These are phyloP conservation scores for Odontocolon sp. DNA, from an alignment of 2,888 invertebrate species.

Conservation along the genomic window DNA sequence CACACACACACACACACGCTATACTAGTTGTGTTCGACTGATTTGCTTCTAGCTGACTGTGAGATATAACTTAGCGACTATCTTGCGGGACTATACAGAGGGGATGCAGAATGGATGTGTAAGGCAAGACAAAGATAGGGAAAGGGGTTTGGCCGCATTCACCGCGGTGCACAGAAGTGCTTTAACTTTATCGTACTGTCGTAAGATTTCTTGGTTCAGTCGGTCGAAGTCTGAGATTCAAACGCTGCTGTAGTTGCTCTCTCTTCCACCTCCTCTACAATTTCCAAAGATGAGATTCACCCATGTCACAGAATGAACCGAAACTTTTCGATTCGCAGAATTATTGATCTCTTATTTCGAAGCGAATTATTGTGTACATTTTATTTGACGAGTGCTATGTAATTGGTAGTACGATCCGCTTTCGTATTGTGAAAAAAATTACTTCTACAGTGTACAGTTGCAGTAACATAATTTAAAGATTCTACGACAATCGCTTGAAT, in stretches of 20 bases:
- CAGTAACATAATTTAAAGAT: no score
- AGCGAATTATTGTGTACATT: constrained; percentile 53
- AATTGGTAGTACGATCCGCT: no score
- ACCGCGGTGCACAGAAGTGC: constrained; percentile 25
- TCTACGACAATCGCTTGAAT: no score
- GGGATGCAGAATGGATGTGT: not conserved
- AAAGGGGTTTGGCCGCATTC: constrained; percentile 9
- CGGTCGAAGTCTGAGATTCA: constrained; percentile 20
- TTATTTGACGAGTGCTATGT: constrained; percentile 18
- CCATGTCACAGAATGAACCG: constrained; percentile 39
- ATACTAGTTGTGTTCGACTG: constrained; percentile 48
- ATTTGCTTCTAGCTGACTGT: constrained; percentile 47
- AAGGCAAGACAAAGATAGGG: constrained; percentile 14
- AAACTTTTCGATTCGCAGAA: constrained; percentile 46
- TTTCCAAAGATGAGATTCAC: constrained; percentile 22
- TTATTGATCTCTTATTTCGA: constrained; percentile 39
- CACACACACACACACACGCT: not conserved
- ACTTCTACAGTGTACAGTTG: no score
- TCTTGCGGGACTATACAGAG: constrained; percentile 18
- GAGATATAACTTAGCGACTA: constrained; percentile 45
- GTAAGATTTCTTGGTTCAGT: constrained; percentile 45
- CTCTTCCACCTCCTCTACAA: not conserved
- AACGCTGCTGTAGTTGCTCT: constrained; percentile 17
- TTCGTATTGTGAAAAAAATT: no score
- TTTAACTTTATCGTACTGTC: constrained; percentile 50